Base-by-base conservation (phyloP, 2,888 invertebrate species). In the Hemithea aestivaria region DNA sequence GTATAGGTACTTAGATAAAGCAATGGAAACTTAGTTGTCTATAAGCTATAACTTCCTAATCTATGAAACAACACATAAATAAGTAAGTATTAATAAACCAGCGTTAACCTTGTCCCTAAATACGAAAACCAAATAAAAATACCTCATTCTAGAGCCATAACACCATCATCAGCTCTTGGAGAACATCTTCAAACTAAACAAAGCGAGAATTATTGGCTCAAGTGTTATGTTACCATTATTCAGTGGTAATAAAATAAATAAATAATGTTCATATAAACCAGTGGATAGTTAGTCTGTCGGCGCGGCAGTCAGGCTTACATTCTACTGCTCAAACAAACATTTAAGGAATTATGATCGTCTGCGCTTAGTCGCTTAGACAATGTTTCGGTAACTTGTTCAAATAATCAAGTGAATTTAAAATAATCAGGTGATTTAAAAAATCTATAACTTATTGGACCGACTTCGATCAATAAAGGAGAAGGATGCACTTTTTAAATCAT, bases 231-330 rank as follows among this genome's bases (percentile, higher is more conserved):
- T 64, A 69, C 66, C 56, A 56, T 61, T 79, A 77, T 77, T 72
- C 70, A 75, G 68, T 72, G 62, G 62, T 69, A 51, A 56, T 75
- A 78, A 80, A 66, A 74, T 71, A 73, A 71, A 71, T 72, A 66
- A 78, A 76, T 73, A 78, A 76, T 73, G 74, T 67, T 62, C 76
- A 72, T 50, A 68, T 62, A 66, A 73, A 76, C 69, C 79, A 78
- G 61, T 51, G 57, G 53, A 36, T 43, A 48, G 62, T 79, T 67
- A 66, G 66, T 70, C 76, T 53, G 63, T 82, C 77, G 51, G 47
- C 60, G 51, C 54, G 64, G 37, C 53, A 55, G 60, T 72, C 67
- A 50, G 45, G 42, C 53, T 53, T 51, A 55, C 57, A 61, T 62
- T 16, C 16, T 16, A 16, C 72, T 76, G 75, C 62, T 55, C 61